Conservation (phyloP, 92 coral and sea anemone genomes). For the Epizoanthus ramosus region DNA sequence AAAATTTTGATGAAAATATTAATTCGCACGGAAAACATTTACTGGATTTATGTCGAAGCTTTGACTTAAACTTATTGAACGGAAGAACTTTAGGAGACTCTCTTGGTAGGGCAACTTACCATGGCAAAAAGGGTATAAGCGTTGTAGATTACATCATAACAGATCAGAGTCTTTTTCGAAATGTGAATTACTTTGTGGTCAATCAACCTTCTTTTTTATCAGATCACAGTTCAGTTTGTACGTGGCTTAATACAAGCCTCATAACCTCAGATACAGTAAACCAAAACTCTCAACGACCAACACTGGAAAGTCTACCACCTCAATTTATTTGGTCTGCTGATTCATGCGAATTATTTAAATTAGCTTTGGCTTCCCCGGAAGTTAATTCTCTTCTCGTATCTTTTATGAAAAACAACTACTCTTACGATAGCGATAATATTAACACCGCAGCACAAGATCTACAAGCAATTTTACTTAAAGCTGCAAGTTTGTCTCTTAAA, state of each 20-base stretch:
- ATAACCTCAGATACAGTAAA: slow-evolving; percentile 4
- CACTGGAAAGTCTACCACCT: slow-evolving; percentile 25
- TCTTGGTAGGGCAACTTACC: slow-evolving; percentile 51
- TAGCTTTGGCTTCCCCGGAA: slow-evolving; percentile 15
- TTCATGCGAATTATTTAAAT: slow-evolving; percentile 10
- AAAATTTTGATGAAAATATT: slow-evolving; percentile 45
- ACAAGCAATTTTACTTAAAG: too few relatives aligned
- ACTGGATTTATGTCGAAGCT: slow-evolving; percentile 50
- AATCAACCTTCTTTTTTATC: slow-evolving; percentile 47
- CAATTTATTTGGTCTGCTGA: slow-evolving; percentile 43
- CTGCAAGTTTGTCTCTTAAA: too few relatives aligned
- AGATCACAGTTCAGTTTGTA: slow-evolving; percentile 38
- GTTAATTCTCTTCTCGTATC: slow-evolving; percentile 26
- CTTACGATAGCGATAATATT: slow-evolving; percentile 5
- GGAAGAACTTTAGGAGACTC: slow-evolving; percentile 63
- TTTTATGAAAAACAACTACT: slow-evolving; percentile 23
- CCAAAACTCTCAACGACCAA: slow-evolving; percentile 17
- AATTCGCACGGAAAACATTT: slow-evolving; percentile 59
- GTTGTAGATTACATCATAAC: too few relatives aligned
- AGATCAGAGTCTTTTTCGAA: slow-evolving; percentile 21
- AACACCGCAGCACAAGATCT: background rate
- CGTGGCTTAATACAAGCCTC: slow-evolving; percentile 43
- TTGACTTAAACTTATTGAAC: slow-evolving; percentile 58
- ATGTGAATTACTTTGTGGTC: slow-evolving; percentile 45
- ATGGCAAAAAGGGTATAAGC: slow-evolving; percentile 51